Percentiles rank a stretch among this genome's conserved stretches.
phyloP scores from a whole-genome alignment of 2,888 invertebrate genomes.

The Euspilapteryx auroguttella region DNA sequence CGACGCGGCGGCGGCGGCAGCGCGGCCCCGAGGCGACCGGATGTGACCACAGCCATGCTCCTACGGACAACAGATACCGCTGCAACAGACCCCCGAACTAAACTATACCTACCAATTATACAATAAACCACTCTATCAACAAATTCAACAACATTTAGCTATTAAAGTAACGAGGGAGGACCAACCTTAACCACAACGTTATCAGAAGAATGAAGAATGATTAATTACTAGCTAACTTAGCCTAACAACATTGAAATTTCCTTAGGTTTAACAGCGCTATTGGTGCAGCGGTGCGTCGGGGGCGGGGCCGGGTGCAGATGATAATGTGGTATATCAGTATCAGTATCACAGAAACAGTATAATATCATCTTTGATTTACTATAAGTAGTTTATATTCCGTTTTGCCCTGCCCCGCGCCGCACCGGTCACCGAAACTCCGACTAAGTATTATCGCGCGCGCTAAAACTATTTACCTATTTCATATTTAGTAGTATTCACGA shows the following conservation, averaged over 20 bases:
- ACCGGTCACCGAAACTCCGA: too few species aligned
- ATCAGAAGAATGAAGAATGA: constrained; percentile 23
- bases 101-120: constrained; percentile 40
- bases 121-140: constrained; percentile 55
- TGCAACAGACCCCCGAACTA: constrained; percentile 37
- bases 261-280: constrained; percentile 25
- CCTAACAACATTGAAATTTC: constrained; percentile 34
- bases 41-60: constrained; percentile 54
- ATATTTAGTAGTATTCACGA: constrained; percentile 35
- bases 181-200: constrained; percentile 4
- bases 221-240: constrained; percentile 34
- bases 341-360: constrained; percentile 25
- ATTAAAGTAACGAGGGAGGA: constrained; percentile 43
- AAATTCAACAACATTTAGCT: constrained; percentile 60
- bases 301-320: constrained; percentile 1
- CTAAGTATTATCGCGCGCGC: too few species aligned
- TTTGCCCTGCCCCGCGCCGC: too few species aligned
- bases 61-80: too few species aligned
- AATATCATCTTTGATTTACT: constrained; percentile 5
- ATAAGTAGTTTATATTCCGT: too few species aligned
- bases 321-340: constrained; percentile 10
- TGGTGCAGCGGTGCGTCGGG: constrained; percentile 6
- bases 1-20: constrained; percentile 9
- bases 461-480: constrained; percentile 18
- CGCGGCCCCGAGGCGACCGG: constrained; percentile 28